Evolutionary conservation across 2,113 vertebrate genomes (phyloP).

Genomic region (Micromys minutus): DNA sequence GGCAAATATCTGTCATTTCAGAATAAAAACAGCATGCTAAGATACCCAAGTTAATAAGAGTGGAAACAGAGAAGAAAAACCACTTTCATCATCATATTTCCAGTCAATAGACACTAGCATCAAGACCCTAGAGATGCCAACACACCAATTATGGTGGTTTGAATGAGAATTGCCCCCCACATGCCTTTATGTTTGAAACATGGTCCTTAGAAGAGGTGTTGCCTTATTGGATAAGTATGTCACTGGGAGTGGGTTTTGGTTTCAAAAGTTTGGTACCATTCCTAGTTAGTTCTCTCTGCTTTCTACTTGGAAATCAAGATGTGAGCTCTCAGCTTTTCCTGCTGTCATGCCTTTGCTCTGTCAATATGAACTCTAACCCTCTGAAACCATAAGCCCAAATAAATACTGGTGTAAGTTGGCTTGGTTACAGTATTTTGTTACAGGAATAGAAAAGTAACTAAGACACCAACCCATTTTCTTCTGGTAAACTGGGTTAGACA

Average conservation of each 20-base stretch:
- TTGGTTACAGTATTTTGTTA: not conserved
- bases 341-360: not conserved
- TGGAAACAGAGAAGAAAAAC: not conserved
- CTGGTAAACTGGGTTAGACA: not conserved
- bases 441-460: not conserved
- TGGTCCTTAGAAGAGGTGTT: not conserved
- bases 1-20: not conserved
- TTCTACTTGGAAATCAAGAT: not conserved
- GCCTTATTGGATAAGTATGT: not conserved
- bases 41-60: not conserved
- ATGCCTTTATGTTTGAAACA: not conserved
- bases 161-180: not conserved
- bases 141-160: not conserved
- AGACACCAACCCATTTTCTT: not conserved
- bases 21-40: slow-evolving; percentile 4
- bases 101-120: not conserved
- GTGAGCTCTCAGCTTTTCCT: not conserved
- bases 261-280: not conserved
- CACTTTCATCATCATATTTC: not conserved
- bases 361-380: not conserved
- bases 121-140: not conserved
- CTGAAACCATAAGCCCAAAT: not conserved
- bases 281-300: not conserved
- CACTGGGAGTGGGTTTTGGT: not conserved
- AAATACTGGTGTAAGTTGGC: not conserved